Percentiles rank a stretch among this genome's conserved stretches.
phyloP scores from a whole-genome alignment of 2,797 vertebrate species.

The Sebastes cheni region DNA sequence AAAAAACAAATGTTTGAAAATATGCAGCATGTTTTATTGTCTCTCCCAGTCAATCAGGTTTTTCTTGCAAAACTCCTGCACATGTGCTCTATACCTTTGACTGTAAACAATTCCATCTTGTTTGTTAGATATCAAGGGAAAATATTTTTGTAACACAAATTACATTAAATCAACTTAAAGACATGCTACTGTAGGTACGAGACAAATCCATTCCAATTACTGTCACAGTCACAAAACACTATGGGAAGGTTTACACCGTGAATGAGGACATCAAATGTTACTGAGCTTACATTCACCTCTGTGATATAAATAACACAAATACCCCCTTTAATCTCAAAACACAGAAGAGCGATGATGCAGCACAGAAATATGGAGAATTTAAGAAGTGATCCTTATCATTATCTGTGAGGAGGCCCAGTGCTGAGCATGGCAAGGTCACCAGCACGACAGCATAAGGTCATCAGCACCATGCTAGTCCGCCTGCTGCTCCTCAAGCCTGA shows the following conservation, averaged over 20 bases:
- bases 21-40: constrained; percentile 11
- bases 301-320: constrained; percentile 25
- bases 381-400: constrained; percentile 49
- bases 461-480: constrained; percentile 63
- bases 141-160: constrained; percentile 47
- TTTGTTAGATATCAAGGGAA: constrained; percentile 50
- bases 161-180: constrained; percentile 62
- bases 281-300: constrained; percentile 17
- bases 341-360: neutral
- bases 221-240: constrained; percentile 21
- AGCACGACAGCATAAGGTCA: constrained; percentile 65
- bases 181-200: constrained; percentile 1
- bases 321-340: constrained; percentile 16
- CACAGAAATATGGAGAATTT: constrained; percentile 35
- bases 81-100: neutral
- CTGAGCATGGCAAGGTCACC: constrained; percentile 69
- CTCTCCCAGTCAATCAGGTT: constrained; percentile 9
- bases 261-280: constrained; percentile 18
- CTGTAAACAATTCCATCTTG: constrained; percentile 8
- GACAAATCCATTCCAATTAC: constrained; percentile 41
- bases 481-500: constrained; percentile 71
- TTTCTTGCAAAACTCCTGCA: constrained; percentile 32
- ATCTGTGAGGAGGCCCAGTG: constrained; percentile 29
- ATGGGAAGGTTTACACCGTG: neutral
- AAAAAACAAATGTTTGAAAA: constrained; percentile 31